A percentile compares a stretch with the other conserved stretches of the same genome.
Evolutionary conservation across 1,140 invertebrate species (phyloP).

Genomic region (Platyura marginata): DNA sequence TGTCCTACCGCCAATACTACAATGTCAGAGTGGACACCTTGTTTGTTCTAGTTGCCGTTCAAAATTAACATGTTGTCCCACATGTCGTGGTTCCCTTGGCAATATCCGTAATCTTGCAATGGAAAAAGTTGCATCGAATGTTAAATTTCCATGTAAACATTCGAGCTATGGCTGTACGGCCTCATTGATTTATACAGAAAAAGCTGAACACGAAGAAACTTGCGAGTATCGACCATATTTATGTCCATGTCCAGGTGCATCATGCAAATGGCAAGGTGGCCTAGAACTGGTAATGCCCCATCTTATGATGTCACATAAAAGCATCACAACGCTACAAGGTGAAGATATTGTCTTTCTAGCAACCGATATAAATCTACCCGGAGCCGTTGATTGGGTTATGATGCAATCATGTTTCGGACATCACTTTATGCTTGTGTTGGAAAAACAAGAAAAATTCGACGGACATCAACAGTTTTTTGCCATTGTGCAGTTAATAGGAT

Average conservation of each 20-base stretch:
- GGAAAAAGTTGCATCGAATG: constrained; percentile 97
- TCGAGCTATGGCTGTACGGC: constrained; percentile 86
- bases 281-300: constrained; percentile 93
- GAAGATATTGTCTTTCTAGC: constrained; percentile 99
- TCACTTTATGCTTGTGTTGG: constrained; percentile 97
- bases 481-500: constrained; percentile 97
- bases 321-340: constrained; percentile 91
- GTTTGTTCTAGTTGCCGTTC: constrained; percentile 91
- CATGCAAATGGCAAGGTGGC: constrained; percentile 96
- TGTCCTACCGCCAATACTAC: constrained; percentile 88
- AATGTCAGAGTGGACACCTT: constrained; percentile 74
- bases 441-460: constrained; percentile 97
- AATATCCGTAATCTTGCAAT: constrained; percentile 97
- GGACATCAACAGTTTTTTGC: constrained; percentile 98
- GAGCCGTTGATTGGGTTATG: constrained; percentile 99
- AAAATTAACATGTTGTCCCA: constrained; percentile 92
- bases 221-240: constrained; percentile 96
- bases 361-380: constrained; percentile 97
- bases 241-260: constrained; percentile 95
- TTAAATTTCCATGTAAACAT: constrained; percentile 98
- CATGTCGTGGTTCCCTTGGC: constrained; percentile 88
- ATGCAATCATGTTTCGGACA: constrained; percentile 99
- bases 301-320: constrained; percentile 94
- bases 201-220: constrained; percentile 93
- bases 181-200: constrained; percentile 88